Base-by-base conservation (phyloP, 2,888 invertebrate genomes). In the Drosophila histrio region DNA sequence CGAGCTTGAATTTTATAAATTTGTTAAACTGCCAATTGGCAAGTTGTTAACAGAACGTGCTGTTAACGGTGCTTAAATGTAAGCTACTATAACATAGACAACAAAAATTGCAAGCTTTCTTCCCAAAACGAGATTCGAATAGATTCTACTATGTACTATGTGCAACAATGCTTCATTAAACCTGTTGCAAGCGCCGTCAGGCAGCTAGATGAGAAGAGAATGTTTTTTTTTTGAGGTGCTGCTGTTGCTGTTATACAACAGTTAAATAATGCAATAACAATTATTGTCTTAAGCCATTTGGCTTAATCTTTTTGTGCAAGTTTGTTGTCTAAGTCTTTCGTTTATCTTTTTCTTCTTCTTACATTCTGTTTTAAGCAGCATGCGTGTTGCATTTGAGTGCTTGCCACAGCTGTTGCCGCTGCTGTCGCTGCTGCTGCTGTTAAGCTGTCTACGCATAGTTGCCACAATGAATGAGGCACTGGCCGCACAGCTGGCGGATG, bases 261-360 rank as follows among this genome's bases (percentile, higher is more conserved):
- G 82, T 82, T 82, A 71, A 65, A 85, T 83, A 79, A 80, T 71
- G 47, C 32, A 13, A 15, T 11, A 2, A 13, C 39, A 41, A 41
- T 41, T 41, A 53, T 30, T 53, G 30, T 41, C 41, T 41, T 22
- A 4, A 17, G 28, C 21, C 21, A 30, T 22, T 39, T 30, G 53
- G 41, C 21, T 22, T 22, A 53, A 41, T 41, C 49, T 26, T 11
- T 7, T 17, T 9, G 9, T 9, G 13, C 60, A 24, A 65, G 69
- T 76, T 79, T 53, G 73, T 69, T 72, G 63, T 46, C 70, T 59
- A 79, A 81, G 72, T 83, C 77, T 79, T 77, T 86, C 60, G 72
- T 72, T 69, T 70, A 52, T 7, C 30, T 43, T 30, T 39, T 17
- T 11, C 38, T 15, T 24, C 24, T 41, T 22, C 38, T 21, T 1